These are phyloP conservation scores for Pelagia noctiluca DNA, from an alignment of 30 jellyfish, hydroid and myxozoan genomes.

Conservation along the genomic window DNA sequence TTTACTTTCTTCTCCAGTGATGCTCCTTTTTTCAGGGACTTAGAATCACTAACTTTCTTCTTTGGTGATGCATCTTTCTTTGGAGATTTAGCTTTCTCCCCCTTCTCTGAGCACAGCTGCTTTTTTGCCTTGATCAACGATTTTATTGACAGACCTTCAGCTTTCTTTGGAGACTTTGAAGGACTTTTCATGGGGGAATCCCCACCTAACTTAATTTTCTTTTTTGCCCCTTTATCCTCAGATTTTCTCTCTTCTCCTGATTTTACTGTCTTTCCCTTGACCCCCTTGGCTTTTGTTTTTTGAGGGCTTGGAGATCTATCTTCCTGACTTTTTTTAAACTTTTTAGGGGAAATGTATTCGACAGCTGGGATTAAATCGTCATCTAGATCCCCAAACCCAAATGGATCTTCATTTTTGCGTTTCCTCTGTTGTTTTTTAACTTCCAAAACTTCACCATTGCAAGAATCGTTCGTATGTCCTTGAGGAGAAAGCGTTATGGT, in stretches of 20 bases:
- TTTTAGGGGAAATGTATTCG: slow-evolving; percentile 59
- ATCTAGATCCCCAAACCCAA: slow-evolving; percentile 65
- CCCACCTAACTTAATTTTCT: too few relatives aligned
- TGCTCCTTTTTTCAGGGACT: too few relatives aligned
- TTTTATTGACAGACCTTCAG: neutral
- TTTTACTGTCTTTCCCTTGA: neutral
- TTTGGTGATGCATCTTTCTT: neutral
- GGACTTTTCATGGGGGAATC: too few relatives aligned
- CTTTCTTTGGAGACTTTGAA: neutral
- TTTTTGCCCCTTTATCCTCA: too few relatives aligned
- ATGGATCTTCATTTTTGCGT: slow-evolving; percentile 46
- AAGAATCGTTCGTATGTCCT: neutral
- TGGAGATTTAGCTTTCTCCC: neutral
- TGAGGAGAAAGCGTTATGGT: neutral
- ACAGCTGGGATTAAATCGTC: slow-evolving; percentile 57
- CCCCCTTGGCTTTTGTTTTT: neutral
- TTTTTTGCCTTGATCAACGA: neutral
- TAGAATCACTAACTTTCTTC: neutral
- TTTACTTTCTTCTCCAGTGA: too few relatives aligned
- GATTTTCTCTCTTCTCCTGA: neutral
- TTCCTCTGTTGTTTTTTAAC: slow-evolving; percentile 37
- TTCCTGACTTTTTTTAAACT: slow-evolving; percentile 5
- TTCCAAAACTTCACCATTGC: neutral
- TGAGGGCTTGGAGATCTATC: neutral
- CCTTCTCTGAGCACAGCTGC: neutral